Conservation (phyloP, 2,113 vertebrate genomes). For the Brachyistius frenatus region DNA sequence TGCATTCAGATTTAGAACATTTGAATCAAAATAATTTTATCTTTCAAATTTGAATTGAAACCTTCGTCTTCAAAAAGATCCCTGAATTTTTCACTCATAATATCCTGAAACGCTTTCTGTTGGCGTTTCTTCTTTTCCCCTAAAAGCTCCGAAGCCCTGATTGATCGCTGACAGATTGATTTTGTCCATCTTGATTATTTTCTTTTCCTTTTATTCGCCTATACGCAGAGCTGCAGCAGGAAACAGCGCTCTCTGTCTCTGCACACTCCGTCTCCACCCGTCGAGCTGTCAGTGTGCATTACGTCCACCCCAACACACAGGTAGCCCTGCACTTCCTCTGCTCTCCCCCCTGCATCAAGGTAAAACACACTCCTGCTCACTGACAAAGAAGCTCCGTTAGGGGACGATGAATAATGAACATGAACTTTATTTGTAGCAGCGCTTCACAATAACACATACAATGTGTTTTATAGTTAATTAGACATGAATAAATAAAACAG, state of each 20-base stretch:
- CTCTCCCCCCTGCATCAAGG: slow-evolving; percentile 39
- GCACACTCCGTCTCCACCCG: slow-evolving; percentile 30
- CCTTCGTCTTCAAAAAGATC: too few relatives aligned
- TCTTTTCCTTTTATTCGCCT: not conserved
- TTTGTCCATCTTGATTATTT: slow-evolving; percentile 4
- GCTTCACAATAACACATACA: not conserved
- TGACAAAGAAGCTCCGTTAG: too few relatives aligned
- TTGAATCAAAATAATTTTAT: too few relatives aligned
- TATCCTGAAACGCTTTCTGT: too few relatives aligned
- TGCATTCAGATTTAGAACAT: too few relatives aligned
- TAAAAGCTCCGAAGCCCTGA: too few relatives aligned
- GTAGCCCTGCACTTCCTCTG: not conserved
- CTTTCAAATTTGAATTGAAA: too few relatives aligned
- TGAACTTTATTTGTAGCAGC: slow-evolving; percentile 17
- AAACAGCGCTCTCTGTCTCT: slow-evolving; percentile 6
- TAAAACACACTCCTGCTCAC: slow-evolving; percentile 35
- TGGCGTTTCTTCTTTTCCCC: too few relatives aligned
- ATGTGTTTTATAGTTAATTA: slow-evolving; percentile 16
- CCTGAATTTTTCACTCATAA: too few relatives aligned
- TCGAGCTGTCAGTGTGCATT: slow-evolving; percentile 68
- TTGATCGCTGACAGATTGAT: slow-evolving; percentile 17
- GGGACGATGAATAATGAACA: slow-evolving; percentile 32
- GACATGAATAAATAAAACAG: slow-evolving; percentile 4
- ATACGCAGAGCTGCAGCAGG: slow-evolving; percentile 35
- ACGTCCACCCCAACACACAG: slow-evolving; percentile 48